Evolutionary conservation across 2,888 invertebrate genomes (phyloP), one percentile per base, ranked within the genome.

Genomic region (Troides aeacus): DNA sequence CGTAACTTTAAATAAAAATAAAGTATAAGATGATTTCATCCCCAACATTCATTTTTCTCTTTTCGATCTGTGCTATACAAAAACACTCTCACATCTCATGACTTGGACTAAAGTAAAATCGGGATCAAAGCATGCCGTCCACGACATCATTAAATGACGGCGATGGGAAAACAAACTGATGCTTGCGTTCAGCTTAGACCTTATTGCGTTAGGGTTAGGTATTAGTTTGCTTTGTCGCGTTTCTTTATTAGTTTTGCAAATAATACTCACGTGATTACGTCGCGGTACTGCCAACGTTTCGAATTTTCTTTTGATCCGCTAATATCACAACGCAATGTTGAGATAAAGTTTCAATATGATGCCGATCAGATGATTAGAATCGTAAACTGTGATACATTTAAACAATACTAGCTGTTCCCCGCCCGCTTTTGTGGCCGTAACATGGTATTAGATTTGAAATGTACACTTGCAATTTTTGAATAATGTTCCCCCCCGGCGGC

Each of bases 141-240:
- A 82, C 84, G 88, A 85, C 87, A 84, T 87, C 87, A 87, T 87
- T 87, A 87, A 86, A 87, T 84, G 84, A 85, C 82, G 84, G 78
- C 83, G 79, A 81, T 78, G 74, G 79, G 77, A 81, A 77, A 78
- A 81, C 80, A 76, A 74, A 75, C 77, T 78, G 71, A 65, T 71
- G 62, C 72, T 64, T 75, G 59, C 79, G 58, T 53, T 63, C 60
- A 53, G 58, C 30, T 17, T 21, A 61, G 69, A 64, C 76, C 70
- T 73, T 77, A 77, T 70, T 24, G 3, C 36, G 15, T 53, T 46
- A 7, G 23, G 0, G 0, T 21, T 56, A 75, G 63, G 72, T 8
- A 12, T 62, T 59, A 76, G 71, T 76, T 77, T 81, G 63, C 70
- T 64, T 62, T 73, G 64, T n/a, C 23, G 21, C 0, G 53, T 62